Base-by-base conservation (phyloP, 2,797 vertebrate species). In the Hydrophis major region DNA sequence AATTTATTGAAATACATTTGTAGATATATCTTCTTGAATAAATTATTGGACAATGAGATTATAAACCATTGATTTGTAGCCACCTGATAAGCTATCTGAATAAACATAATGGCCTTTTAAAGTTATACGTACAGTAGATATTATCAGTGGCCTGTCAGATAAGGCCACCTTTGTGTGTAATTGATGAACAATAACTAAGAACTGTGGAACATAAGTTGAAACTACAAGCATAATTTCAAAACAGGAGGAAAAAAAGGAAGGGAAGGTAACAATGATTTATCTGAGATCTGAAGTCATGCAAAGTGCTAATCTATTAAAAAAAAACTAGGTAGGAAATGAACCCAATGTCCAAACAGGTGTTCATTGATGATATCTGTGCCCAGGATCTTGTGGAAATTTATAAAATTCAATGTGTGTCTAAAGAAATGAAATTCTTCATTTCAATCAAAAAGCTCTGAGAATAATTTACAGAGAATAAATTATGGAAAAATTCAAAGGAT, bases 61-160 rank as follows among this genome's bases (percentile, higher is more conserved):
- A 66, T 66, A 87, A 87, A 87, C 6, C 6, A 87, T 56, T 87
- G 86, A 92, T 87, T 92, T 87, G 59, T 66, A 92, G 53, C 47
- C 12, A 47, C 16, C n/a, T 66, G 59, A 87, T 87, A 27, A 91
- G 55, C 55, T 91, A 87, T 87, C 47, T 87, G 42, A 63, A 32
- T 87, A 87, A 92, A 66, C 4, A 87, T 87, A 27, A 25, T 37
- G n/a, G 22, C 22, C 87, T 91, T 87, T 10, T 37, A 25, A 91
- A 87, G 32, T 13, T 86, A 61, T 86, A 12, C 61, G 61, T 11
- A 18, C 6, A 74, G n/a, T 74, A 86, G 27, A 86, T 86, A 61
- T 91, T 47, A 86, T 5, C 7, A 50, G 56, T 22, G 10, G 28
- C 27, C 28, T 83, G 55, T 59, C 16, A 63, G 37, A 86, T 87